phyloP scores from a whole-genome alignment of 2,888 invertebrate genomes.

The Hyposoter didymator region DNA sequence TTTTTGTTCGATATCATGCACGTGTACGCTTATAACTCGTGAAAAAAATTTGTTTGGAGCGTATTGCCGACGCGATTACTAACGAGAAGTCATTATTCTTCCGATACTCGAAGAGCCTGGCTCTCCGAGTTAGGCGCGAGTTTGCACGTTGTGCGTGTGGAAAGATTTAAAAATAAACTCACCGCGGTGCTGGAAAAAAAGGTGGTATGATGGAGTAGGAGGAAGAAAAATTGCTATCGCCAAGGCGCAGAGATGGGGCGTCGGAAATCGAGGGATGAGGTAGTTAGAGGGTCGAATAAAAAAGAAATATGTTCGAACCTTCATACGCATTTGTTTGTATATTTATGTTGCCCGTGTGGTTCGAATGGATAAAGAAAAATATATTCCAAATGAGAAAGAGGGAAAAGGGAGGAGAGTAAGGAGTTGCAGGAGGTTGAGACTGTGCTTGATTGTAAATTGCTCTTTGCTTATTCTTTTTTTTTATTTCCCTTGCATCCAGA shows the following conservation, averaged over 20 bases:
- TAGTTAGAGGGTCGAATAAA: conserved; percentile 46
- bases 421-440: conserved; percentile 39
- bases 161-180: conserved; percentile 21
- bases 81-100: conserved; percentile 67
- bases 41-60: conserved; percentile 41
- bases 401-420: conserved; percentile 16
- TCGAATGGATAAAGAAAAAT: conserved; percentile 41
- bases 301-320: conserved; percentile 1
- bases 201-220: conserved; percentile 51
- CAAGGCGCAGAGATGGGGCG: conserved; percentile 47
- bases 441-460: conserved; percentile 14
- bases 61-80: conserved; percentile 55
- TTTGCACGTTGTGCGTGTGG: conserved; percentile 22
- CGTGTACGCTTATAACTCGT: conserved; percentile 5
- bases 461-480: conserved; percentile 22
- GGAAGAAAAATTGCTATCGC: conserved; percentile 60
- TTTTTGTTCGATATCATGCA: background rate
- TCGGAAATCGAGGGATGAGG: conserved; percentile 49
- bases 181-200: conserved; percentile 28
- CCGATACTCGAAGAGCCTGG: conserved; percentile 53
- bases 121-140: conserved; percentile 7
- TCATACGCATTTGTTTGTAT: conserved; percentile 19
- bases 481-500: conserved; percentile 9
- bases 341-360: background rate
- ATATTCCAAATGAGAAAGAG: conserved; percentile 32